Evolutionary conservation across 2,797 vertebrate genomes (phyloP).

Genomic region (Oryzias sinensis): DNA sequence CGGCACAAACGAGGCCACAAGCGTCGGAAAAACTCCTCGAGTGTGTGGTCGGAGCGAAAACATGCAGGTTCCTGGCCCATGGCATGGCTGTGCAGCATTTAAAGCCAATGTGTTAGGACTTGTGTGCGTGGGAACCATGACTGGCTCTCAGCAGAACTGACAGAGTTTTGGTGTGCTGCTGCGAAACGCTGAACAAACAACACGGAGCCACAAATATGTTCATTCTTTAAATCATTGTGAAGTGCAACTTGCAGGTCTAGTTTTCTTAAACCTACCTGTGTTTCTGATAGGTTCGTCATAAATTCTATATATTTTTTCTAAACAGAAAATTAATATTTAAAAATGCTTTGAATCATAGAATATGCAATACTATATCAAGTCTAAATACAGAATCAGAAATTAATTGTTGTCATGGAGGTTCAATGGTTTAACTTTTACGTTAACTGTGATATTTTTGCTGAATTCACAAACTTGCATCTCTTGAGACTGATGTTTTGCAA

Average conservation of each 20-base stretch:
- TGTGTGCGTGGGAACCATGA: slow-evolving; percentile 40
- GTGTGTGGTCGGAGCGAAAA: slow-evolving; percentile 13
- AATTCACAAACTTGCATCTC: no score
- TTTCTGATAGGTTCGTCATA: no score
- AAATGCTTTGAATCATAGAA: no score
- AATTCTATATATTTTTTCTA: no score
- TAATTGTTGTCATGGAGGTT: no score
- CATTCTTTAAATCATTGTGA: neutral
- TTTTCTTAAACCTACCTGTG: neutral
- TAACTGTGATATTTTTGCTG: no score
- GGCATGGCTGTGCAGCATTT: slow-evolving; percentile 1
- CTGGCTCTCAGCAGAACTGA: slow-evolving; percentile 57
- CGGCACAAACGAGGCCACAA: slow-evolving; percentile 21
- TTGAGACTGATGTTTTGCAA: no score
- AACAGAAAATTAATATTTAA: no score
- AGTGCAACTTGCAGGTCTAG: neutral
- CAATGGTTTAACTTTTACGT: no score
- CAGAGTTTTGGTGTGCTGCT: slow-evolving; percentile 34
- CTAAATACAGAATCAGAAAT: no score
- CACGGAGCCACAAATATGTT: slow-evolving; percentile 9
- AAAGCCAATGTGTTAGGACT: slow-evolving; percentile 37
- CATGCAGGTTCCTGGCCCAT: slow-evolving; percentile 31
- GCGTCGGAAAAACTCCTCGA: slow-evolving; percentile 7
- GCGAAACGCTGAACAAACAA: slow-evolving; percentile 18
- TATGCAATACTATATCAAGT: no score